A percentile compares a stretch with the other conserved stretches of the same genome.
These are phyloP conservation scores for Rhorus exstirpatorius DNA, from an alignment of 2,888 invertebrate genomes.

Conservation along the genomic window DNA sequence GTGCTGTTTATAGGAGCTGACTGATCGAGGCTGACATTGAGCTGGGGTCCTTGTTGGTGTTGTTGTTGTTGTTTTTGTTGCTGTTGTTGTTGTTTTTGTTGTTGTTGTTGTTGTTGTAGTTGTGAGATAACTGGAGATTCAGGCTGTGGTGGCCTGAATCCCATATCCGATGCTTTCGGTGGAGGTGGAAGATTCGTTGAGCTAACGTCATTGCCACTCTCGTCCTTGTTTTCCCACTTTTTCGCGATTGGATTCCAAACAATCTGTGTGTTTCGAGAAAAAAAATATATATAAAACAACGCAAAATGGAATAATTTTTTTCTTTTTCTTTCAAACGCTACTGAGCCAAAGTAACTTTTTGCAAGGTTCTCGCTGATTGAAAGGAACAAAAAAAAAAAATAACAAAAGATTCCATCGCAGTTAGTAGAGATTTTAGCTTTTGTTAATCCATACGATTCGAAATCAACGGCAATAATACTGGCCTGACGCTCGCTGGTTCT, in stretches of 20 bases:
- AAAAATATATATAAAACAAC: background rate
- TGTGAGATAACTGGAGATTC: constrained; percentile 80
- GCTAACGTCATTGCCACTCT: constrained; percentile 88
- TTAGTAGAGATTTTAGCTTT: constrained; percentile 42
- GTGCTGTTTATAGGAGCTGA: constrained; percentile 72
- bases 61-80: constrained; percentile 75
- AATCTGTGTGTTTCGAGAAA: constrained; percentile 88
- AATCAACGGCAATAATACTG: constrained; percentile 76
- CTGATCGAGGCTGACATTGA: constrained; percentile 53
- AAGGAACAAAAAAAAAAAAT: background rate
- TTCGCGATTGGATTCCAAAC: constrained; percentile 96
- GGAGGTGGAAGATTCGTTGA: constrained; percentile 89
- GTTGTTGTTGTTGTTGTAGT: constrained; percentile 78
- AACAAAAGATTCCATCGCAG: constrained; percentile 2
- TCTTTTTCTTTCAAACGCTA: background rate
- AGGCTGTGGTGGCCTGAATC: constrained; percentile 72
- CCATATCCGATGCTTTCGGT: constrained; percentile 90
- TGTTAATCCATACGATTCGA: constrained; percentile 33
- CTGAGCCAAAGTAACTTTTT: background rate
- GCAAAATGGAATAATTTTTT: background rate
- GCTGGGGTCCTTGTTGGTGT: constrained; percentile 71
- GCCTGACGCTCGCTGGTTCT: constrained; percentile 76
- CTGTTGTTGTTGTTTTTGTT: constrained; percentile 67
- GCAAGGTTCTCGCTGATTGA: background rate
- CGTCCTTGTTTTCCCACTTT: constrained; percentile 95